Base-by-base conservation (phyloP, 2,888 invertebrate genomes). In the Caenorhabditis sp. region DNA sequence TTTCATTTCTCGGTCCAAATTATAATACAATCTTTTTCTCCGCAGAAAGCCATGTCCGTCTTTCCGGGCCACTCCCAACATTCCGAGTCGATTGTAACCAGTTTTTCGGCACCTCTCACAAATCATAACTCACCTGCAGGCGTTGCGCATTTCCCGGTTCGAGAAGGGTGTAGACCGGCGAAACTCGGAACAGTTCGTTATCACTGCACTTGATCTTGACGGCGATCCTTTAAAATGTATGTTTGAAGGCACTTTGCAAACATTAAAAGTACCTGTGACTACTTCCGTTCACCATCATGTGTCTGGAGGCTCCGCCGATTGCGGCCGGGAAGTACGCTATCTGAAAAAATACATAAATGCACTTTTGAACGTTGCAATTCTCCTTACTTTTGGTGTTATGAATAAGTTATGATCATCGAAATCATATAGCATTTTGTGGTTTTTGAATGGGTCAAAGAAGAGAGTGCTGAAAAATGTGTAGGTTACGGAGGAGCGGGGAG, bases 131-230 rank as follows among this genome's bases (percentile, higher is more conserved):
- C n/a, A 83, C 86, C 79, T 86, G 87, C 17, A 87, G 66, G 55
- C 86, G 43, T 52, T 86, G 83, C 17, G 85, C 81, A 56, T 76
- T 77, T 50, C 87, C 87, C 5, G 87, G 86, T 48, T 86, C 86
- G 24, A 87, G 78, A 15, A 83, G 72, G 8, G 83, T 84, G 70
- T 77, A 87, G n/a, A 87, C 87, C 4, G 87, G 86, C 20, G 86
- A 87, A 2, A 87, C 85, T 2, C 87, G 82, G 52, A 84, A 87
- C 17, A 85, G 58, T 26, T 82, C 81, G 53, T 87, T 87, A 79
- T 87, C 86, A 62, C 84, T 84, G 74, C 87, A 87, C 63, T 87
- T 87, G 43, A 87, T 83, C 72, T 87, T 87, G n/a, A 87, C 79
- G 4, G 87, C 87, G 46, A 87, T 80, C 66, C 86, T 35, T 35